A percentile compares a stretch with the other conserved stretches of the same genome.
phyloP scores from a whole-genome alignment of 2,888 invertebrate species.

The Terebella lapidaria region DNA sequence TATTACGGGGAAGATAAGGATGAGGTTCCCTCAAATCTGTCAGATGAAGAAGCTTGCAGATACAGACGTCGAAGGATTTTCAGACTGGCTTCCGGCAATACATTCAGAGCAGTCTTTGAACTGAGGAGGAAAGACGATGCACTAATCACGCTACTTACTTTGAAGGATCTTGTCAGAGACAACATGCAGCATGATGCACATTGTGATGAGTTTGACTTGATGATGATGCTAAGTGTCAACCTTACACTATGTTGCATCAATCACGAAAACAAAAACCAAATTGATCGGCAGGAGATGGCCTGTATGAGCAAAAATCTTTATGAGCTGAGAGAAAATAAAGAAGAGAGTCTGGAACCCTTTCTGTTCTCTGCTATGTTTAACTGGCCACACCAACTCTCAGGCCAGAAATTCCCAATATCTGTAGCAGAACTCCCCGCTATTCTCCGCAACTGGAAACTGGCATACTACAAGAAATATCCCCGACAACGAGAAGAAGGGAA shows the following conservation, averaged over 20 bases:
- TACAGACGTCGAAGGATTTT: constrained; percentile 1
- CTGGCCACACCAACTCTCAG: constrained; percentile 13
- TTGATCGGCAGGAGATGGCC: background rate
- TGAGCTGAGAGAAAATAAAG: too few relatives aligned
- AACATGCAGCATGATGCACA: too few relatives aligned
- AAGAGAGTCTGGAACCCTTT: constrained; percentile 13
- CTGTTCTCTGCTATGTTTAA: constrained; percentile 16
- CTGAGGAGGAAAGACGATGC: too few relatives aligned
- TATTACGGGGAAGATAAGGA: background rate
- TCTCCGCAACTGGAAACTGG: constrained; percentile 24
- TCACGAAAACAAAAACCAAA: background rate
- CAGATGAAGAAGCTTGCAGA: background rate
- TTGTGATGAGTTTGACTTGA: background rate
- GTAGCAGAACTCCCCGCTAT: constrained; percentile 20
- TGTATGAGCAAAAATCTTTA: too few relatives aligned
- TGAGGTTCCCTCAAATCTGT: background rate
- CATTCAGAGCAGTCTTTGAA: background rate
- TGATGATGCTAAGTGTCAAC: background rate
- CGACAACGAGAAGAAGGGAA: constrained; percentile 20
- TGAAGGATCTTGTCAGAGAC: too few relatives aligned
- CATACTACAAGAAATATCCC: constrained; percentile 30
- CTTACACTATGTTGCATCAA: background rate
- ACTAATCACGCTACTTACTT: too few relatives aligned
- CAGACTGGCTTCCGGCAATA: background rate
- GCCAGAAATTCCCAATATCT: background rate